These are phyloP conservation scores for Brachyptera putata DNA, from an alignment of 2,888 invertebrate genomes.

Conservation along the genomic window DNA sequence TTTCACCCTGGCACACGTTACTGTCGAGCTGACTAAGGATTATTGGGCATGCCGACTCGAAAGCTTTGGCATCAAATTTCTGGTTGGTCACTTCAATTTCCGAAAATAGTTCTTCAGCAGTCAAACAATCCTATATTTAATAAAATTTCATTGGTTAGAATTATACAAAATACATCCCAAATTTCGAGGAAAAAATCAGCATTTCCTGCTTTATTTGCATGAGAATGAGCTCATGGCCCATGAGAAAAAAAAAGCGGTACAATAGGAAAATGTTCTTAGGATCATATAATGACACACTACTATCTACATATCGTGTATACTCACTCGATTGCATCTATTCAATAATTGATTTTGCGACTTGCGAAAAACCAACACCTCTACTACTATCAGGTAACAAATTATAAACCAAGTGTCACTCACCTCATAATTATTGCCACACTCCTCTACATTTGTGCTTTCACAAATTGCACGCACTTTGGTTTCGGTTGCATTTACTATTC, in stretches of 20 bases:
- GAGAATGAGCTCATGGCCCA: too few species aligned
- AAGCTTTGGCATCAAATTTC: conserved; percentile 14
- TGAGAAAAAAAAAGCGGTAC: too few species aligned
- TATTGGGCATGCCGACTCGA: conserved; percentile 22
- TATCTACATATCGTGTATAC: too few species aligned
- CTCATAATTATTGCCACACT: not conserved
- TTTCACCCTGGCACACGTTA: not conserved
- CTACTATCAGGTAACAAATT: too few species aligned
- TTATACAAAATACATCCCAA: too few species aligned
- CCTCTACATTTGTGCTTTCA: not conserved
- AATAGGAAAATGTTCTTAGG: too few species aligned
- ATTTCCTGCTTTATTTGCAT: too few species aligned
- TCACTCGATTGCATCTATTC: too few species aligned
- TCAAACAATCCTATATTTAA: conserved; percentile 5
- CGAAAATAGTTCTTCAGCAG: conserved; percentile 16
- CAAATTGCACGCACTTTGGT: not conserved
- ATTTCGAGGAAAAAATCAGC: too few species aligned
- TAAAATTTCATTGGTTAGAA: not conserved
- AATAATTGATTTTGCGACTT: too few species aligned
- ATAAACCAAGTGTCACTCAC: not conserved
- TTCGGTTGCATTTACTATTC: not conserved
- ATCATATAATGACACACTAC: too few species aligned
- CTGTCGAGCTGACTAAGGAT: conserved; percentile 20
- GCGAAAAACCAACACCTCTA: too few species aligned
- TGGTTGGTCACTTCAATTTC: conserved; percentile 8